phyloP scores from a whole-genome alignment of 2,888 invertebrate genomes.

The Eutolmus rufibarbis region DNA sequence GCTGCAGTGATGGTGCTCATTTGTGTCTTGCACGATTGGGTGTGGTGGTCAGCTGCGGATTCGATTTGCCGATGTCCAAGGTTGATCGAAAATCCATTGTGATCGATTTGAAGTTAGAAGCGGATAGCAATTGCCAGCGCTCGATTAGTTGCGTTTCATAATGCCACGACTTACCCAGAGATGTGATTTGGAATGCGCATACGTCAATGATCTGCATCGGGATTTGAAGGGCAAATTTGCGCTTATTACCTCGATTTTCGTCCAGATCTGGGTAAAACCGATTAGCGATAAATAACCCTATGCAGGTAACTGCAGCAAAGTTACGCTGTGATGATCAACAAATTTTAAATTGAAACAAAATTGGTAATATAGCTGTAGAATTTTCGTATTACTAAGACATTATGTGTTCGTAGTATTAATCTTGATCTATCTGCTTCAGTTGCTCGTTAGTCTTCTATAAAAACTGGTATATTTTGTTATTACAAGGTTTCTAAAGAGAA shows the following conservation, averaged over 20 bases:
- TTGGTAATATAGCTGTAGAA: background rate
- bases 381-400: background rate
- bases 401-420: too few relatives aligned
- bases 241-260: background rate
- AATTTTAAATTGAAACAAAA: background rate
- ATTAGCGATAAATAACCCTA: background rate
- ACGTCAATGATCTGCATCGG: background rate
- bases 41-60: constrained; percentile 43
- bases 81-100: constrained; percentile 47
- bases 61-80: constrained; percentile 48
- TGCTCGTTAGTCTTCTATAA: too few relatives aligned
- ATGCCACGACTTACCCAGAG: background rate
- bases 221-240: constrained; percentile 5
- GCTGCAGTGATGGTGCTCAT: constrained; percentile 27
- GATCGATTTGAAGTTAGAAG: constrained; percentile 45
- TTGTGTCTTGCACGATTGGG: constrained; percentile 39
- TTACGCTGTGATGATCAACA: background rate
- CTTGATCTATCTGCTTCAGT: too few relatives aligned
- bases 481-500: too few relatives aligned
- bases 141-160: constrained; percentile 41
- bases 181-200: background rate
- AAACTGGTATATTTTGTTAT: too few relatives aligned
- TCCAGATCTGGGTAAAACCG: background rate
- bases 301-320: background rate
- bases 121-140: constrained; percentile 40